phyloP scores from a whole-genome alignment of 2,113 vertebrate species.

The Piprites chloris region DNA sequence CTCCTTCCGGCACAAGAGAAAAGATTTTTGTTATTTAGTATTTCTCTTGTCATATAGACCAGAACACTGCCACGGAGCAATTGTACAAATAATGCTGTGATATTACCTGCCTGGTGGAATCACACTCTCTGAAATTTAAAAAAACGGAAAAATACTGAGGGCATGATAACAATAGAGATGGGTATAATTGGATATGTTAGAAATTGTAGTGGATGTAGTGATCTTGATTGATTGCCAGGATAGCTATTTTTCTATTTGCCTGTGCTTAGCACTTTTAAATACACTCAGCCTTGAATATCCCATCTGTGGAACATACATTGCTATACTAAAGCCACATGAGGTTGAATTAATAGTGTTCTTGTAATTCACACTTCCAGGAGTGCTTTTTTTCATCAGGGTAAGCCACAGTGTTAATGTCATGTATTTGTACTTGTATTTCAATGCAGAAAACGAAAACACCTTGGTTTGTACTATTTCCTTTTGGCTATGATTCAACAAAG shows the following conservation, averaged over 20 bases:
- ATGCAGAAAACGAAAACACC: slow-evolving; percentile 25
- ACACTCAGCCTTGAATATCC: slow-evolving; percentile 26
- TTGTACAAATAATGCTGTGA: background rate
- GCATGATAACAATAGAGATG: background rate
- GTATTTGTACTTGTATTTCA: background rate
- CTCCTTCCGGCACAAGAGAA: background rate
- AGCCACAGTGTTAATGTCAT: background rate
- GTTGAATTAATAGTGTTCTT: slow-evolving; percentile 11
- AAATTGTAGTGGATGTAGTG: rapidly evolving
- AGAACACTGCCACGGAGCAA: background rate
- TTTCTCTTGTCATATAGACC: background rate
- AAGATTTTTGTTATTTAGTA: background rate
- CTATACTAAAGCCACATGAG: background rate
- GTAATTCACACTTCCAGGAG: slow-evolving; percentile 32
- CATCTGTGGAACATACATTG: background rate
- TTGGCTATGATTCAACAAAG: slow-evolving; percentile 49
- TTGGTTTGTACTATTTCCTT: background rate
- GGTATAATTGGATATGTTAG: background rate
- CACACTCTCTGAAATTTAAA: background rate
- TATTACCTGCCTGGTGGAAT: background rate
- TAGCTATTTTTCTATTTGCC: background rate
- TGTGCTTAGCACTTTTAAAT: background rate
- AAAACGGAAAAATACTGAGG: background rate
- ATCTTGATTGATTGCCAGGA: background rate
- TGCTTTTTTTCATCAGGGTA: background rate